These are phyloP conservation scores for Liparis tanakae DNA, from an alignment of 2,797 vertebrate genomes.

Conservation along the genomic window DNA sequence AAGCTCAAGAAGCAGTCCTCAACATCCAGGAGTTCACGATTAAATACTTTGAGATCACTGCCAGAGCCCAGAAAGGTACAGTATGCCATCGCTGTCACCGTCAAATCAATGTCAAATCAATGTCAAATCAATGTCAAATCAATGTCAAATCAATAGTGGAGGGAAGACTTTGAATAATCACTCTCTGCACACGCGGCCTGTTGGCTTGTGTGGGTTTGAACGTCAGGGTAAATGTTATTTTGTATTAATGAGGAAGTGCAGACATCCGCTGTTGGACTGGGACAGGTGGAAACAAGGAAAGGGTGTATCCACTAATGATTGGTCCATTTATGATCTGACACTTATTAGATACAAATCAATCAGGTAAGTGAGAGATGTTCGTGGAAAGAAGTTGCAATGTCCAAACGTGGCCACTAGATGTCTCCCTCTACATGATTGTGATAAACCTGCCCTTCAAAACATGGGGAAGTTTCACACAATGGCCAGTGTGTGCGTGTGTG, in stretches of 20 bases:
- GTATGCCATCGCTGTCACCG: constrained; percentile 18
- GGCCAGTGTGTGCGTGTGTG: not conserved
- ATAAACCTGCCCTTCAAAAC: constrained; percentile 1
- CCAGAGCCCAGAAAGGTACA: constrained; percentile 95
- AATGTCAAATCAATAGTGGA: constrained; percentile 42
- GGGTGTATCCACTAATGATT: constrained; percentile 29
- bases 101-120: constrained; percentile 39
- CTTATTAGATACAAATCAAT: constrained; percentile 35
- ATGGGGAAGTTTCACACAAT: constrained; percentile 20
- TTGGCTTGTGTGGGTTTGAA: constrained; percentile 65
- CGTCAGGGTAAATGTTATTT: constrained; percentile 59
- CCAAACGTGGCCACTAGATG: constrained; percentile 60
- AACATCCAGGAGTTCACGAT: constrained; percentile 98
- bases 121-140: constrained; percentile 42
- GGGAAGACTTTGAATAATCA: constrained; percentile 37
- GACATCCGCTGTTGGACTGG: constrained; percentile 55
- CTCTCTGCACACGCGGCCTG: constrained; percentile 26
- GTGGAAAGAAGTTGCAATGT: constrained; percentile 48
- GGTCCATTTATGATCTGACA: constrained; percentile 40
- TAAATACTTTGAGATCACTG: constrained; percentile 98
- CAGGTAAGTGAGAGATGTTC: constrained; percentile 4
- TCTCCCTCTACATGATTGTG: constrained; percentile 48
- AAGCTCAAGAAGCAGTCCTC: constrained; percentile 94
- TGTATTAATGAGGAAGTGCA: constrained; percentile 61
- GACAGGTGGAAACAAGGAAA: constrained; percentile 67